Evolutionary conservation across 2,797 vertebrate genomes (phyloP).

Genomic region (Sebastes alutus): DNA sequence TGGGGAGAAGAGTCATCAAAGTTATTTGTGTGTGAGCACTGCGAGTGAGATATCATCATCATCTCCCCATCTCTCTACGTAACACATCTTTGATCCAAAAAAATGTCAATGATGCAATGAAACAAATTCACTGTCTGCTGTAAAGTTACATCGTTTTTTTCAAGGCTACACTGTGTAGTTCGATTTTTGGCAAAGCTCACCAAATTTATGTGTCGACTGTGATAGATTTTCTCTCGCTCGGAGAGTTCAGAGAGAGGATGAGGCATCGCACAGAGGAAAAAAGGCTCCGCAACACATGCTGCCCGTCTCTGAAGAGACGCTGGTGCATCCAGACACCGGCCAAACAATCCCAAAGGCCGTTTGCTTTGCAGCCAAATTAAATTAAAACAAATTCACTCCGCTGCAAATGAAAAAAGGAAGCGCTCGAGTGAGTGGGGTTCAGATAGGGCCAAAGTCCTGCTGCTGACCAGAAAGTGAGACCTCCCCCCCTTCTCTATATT

Average conservation of each 20-base stretch:
- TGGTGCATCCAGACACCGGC: conserved; percentile 50
- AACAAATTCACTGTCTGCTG: conserved; percentile 1
- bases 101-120: conserved; percentile 22
- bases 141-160: conserved; percentile 20
- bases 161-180: conserved; percentile 7
- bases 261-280: conserved; percentile 24
- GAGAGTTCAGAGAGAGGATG: conserved; percentile 45
- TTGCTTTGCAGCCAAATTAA: conserved; percentile 74
- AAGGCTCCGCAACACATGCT: conserved; percentile 43
- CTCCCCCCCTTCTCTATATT: conserved; percentile 1
- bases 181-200: conserved; percentile 36
- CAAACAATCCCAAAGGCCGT: conserved; percentile 64
- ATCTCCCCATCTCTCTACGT: not conserved
- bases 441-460: conserved; percentile 55
- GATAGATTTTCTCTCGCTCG: conserved; percentile 44
- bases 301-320: conserved; percentile 34
- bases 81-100: conserved; percentile 25
- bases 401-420: conserved; percentile 63
- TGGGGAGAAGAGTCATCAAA: not conserved
- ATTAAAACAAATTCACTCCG: conserved; percentile 72
- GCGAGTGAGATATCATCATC: conserved; percentile 6
- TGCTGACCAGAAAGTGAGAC: conserved; percentile 61
- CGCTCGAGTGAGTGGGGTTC: conserved; percentile 46
- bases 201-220: conserved; percentile 31
- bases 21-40: not conserved